Base-by-base conservation (phyloP, 2,113 vertebrate genomes). In the Takifugu flavidus region DNA sequence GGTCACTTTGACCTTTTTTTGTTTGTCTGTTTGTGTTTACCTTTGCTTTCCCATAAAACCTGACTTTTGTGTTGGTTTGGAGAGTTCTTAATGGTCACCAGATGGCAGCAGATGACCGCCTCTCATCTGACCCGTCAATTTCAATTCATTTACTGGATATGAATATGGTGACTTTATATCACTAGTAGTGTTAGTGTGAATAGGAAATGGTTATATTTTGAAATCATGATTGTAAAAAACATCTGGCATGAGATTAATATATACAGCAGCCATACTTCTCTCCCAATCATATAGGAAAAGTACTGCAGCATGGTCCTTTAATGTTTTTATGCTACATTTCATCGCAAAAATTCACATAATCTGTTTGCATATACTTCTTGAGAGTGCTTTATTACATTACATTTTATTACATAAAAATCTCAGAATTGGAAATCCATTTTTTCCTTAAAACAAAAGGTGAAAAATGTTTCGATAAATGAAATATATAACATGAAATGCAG, bases 401-500 rank as follows among this genome's bases (percentile, higher is more conserved):
- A 20, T 20, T 20, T 20, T n/a, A 15, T 14, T 14, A 47, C 13
- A 47, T 15, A 47, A 2, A 47, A 15, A 2, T 47, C 5, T 47
- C 8, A 47, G 45, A 47, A 47, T 12, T n/a, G 45, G 6, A 47
- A n/a, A 47, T 15, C 14, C 14, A 3, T n/a, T 47, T 1, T 15
- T 3, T 39, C 11, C 15, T 47, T 45, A 2, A 45, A 45, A 62
- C 25, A 72, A 43, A 60, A 42, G 60, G 54, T 45, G 25, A 20
- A 50, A 20, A 49, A 10, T 25, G 8, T 25, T n/a, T 20, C 8
- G 47, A 25, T 1, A 46, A 14, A 45, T 45, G 3, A 47, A 47
- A 47, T n/a, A 47, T 45, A 42, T 59, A 59, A 14, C 43, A 39
- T 10, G 7, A 39, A 39, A 39, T 39, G 34, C 11, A 10, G 34